Percentiles rank a stretch among this genome's conserved stretches.
These are phyloP conservation scores for Sorex fumeus DNA, from an alignment of 2,113 vertebrate species.

Conservation along the genomic window DNA sequence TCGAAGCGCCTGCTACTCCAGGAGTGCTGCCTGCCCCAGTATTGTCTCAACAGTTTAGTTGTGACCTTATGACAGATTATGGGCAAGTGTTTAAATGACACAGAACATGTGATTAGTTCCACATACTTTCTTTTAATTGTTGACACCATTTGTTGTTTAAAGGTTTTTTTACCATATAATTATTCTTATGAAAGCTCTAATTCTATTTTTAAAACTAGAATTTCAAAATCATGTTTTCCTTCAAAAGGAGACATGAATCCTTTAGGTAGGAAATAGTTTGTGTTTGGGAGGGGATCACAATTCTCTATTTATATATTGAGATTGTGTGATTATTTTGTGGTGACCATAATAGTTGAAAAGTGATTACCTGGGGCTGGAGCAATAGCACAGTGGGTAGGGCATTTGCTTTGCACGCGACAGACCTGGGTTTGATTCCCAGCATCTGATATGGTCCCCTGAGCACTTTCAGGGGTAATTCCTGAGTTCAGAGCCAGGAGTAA, in stretches of 20 bases:
- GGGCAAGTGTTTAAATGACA: constrained; percentile 27
- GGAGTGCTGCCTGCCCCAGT: neutral
- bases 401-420: too few relatives aligned
- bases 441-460: too few relatives aligned
- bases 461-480: too few relatives aligned
- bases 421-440: too few relatives aligned
- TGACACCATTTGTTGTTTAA: neutral
- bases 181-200: constrained; percentile 42
- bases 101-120: neutral
- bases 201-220: neutral
- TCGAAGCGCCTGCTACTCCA: neutral
- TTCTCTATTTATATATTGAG: neutral
- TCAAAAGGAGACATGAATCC: constrained; percentile 23
- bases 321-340: neutral
- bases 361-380: neutral
- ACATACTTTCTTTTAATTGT: neutral
- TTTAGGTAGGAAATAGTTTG: neutral
- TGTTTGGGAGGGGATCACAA: neutral
- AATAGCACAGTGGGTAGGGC: too few relatives aligned
- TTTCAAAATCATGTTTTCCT: neutral
- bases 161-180: neutral
- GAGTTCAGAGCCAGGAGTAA: too few relatives aligned
- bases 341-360: neutral
- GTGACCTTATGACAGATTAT: neutral
- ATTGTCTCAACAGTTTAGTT: neutral